Evolutionary conservation across 2,113 vertebrate species (phyloP), one percentile per base, ranked within the genome.

Genomic region (Eleginops maclovinus): DNA sequence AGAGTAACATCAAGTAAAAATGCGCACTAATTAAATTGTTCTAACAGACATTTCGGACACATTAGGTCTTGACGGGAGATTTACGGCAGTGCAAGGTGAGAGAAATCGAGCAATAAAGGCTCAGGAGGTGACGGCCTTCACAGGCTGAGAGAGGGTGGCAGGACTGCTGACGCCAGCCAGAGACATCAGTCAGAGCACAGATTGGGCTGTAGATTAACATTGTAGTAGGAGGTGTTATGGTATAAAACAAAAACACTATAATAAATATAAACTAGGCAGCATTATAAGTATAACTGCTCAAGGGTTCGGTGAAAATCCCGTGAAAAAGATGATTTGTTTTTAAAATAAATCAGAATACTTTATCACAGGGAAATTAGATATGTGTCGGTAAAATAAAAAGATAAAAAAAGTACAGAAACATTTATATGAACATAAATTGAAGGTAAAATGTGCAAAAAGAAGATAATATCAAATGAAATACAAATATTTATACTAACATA

Each of bases 151-250:
- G 36, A 4, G 56, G 83, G 83, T 90, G 91, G 60, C 80, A 93
- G 89, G 91, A 91, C 26, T 55, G 62, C 44, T 28, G 93, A 92
- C 94, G 93, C 93, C 94, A 91, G 71, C 2, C 75, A 59, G 55
- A 21, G 64, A 81, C 54, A 76, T 54, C 67, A 50, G 10, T 9
- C 62, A 72, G 65, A 9, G 22, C 10, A 68, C 36, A 16, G 10
- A 14, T 11, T 3, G 26, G 41, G 8, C 7, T 49, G 36, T 58
- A 46, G 73, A 76, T 47, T 59, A 50, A 40, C 67, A 62, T 44
- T 63, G 3, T 19, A 5, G 1, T 9, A 62, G 41, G 54, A 12
- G 36, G n/a, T 49, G 24, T 21, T 8, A 22, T 17, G 26, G 14
- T 40, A 19, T 4, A 26, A 15, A 51, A 36, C 2, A 26, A 47